Conservation (phyloP, 35 echinoderm and acorn worm genomes). For the Nesometra sesokonis region DNA sequence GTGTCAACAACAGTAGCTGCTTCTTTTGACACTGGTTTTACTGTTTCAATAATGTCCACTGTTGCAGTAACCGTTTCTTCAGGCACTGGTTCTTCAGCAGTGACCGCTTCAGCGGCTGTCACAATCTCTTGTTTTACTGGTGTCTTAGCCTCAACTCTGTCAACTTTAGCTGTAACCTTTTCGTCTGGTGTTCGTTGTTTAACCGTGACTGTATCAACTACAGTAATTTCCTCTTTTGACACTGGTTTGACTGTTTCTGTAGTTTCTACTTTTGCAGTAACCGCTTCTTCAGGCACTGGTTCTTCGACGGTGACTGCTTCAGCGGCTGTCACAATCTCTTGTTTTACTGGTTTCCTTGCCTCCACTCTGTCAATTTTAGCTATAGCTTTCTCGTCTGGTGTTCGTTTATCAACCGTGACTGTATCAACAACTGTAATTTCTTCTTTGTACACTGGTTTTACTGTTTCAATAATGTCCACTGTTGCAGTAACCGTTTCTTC, state of each 20-base stretch:
- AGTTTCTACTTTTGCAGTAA: not conserved
- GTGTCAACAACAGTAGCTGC: not conserved
- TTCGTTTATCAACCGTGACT: not conserved
- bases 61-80: not conserved
- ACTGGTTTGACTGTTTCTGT: constrained; percentile 5
- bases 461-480: not conserved
- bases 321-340: not conserved
- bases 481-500: not conserved
- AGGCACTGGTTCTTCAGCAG: not conserved
- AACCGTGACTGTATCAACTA: not conserved
- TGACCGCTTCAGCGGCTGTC: not conserved
- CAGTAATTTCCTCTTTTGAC: not conserved
- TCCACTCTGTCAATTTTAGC: not conserved
- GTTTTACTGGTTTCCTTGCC: not conserved
- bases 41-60: not conserved
- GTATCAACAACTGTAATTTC: not conserved
- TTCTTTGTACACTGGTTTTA: not conserved
- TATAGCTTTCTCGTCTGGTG: not conserved
- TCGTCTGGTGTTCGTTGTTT: not conserved
- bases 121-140: not conserved
- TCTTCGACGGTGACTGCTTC: not conserved
- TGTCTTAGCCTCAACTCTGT: not conserved
- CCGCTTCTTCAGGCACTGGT: constrained; percentile 21
- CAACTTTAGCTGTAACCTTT: not conserved
- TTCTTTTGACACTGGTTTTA: not conserved